These are phyloP conservation scores for Zoroaster sp. DNA, from an alignment of 53 echinoderm and acorn worm genomes.

Conservation along the genomic window DNA sequence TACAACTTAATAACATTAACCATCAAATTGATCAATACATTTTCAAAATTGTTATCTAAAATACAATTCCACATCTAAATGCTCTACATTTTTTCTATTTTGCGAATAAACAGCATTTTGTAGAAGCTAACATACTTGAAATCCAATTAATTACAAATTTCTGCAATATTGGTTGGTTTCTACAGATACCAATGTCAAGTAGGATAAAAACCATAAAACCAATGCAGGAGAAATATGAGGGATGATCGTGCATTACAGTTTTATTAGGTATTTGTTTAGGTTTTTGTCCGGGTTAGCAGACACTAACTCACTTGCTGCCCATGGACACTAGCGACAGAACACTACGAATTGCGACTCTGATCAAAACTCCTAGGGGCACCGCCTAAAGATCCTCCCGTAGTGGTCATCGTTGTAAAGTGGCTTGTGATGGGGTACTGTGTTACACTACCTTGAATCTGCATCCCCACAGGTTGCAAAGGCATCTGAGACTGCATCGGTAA, in stretches of 20 bases:
- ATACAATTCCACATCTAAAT: not conserved
- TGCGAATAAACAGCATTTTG: not conserved
- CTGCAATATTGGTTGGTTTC: not conserved
- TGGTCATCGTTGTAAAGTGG: slow-evolving; percentile 24
- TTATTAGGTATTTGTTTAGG: not conserved
- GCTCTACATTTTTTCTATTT: not conserved
- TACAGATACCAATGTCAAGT: not conserved
- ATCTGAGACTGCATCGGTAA: slow-evolving; percentile 47
- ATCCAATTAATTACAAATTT: not conserved
- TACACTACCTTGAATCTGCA: slow-evolving; percentile 51
- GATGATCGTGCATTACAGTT: not conserved
- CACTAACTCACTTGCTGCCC: not conserved
- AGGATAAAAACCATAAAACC: not conserved
- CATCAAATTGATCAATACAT: not conserved
- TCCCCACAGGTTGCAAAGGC: slow-evolving; percentile 22
- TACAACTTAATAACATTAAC: not conserved
- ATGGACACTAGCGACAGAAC: not conserved
- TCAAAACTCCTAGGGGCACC: not conserved
- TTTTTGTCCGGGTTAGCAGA: not conserved
- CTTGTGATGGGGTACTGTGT: slow-evolving; percentile 55
- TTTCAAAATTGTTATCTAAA: not conserved
- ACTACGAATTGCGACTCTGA: slow-evolving; percentile 15
- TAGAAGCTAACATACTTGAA: not conserved
- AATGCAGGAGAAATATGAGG: not conserved
- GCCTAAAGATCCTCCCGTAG: slow-evolving; percentile 9